Evolutionary conservation across 2,797 vertebrate genomes (phyloP).

Genomic region (Discoglossus pictus): DNA sequence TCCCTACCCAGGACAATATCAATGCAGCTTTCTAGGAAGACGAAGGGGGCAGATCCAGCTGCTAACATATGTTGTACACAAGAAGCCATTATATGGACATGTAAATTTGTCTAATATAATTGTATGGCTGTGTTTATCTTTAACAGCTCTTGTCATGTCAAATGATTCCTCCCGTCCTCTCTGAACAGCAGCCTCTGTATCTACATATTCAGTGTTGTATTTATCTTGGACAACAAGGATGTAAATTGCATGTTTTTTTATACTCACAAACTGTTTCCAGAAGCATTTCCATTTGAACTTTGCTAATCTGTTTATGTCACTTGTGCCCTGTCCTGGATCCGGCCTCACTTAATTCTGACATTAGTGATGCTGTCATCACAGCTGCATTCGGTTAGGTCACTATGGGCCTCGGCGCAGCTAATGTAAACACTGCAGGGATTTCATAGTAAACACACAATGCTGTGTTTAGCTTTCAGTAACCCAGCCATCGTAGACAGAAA

Average conservation of each 20-base stretch:
- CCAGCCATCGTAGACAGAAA: conserved; percentile 33
- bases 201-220: too few relatives aligned
- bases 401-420: conserved; percentile 20
- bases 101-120: conserved; percentile 30
- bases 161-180: neutral
- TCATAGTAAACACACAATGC: conserved; percentile 39
- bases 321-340: conserved; percentile 41
- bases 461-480: conserved; percentile 42
- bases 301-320: conserved; percentile 9
- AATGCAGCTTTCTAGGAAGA: conserved; percentile 27
- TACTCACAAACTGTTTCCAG: conserved; percentile 19
- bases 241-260: conserved; percentile 1
- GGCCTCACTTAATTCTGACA: conserved; percentile 40
- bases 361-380: conserved; percentile 42
- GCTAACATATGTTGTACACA: conserved; percentile 36
- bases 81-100: conserved; percentile 28
- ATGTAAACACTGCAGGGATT: conserved; percentile 37
- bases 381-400: conserved; percentile 40
- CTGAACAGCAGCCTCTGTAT: too few relatives aligned
- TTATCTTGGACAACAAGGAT: too few relatives aligned
- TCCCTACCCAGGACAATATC: conserved; percentile 17
- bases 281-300: conserved; percentile 21
- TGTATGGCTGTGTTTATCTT: conserved; percentile 29
- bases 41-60: conserved; percentile 20
- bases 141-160: conserved; percentile 37